Percentiles rank a stretch among this genome's conserved stretches.
Conservation (phyloP, 2,888 invertebrate genomes). For the Palloptera scutellata region DNA sequence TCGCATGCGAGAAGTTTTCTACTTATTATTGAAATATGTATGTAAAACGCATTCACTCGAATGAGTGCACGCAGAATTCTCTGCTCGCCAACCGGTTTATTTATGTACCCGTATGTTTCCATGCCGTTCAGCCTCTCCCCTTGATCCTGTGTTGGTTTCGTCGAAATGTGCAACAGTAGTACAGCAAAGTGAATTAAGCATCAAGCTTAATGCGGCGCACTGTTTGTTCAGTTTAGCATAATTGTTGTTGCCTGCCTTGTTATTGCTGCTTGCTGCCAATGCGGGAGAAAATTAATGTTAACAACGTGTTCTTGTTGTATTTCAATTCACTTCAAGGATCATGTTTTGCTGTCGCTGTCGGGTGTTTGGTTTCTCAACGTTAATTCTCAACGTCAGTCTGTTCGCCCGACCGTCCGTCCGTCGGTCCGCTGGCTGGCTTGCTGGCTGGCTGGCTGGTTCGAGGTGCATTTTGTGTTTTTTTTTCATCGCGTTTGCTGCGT, state of each 20-base stretch:
- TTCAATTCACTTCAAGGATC: slow-evolving; percentile 46
- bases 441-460: slow-evolving; percentile 15
- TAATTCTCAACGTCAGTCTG: slow-evolving; percentile 7
- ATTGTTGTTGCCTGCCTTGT: slow-evolving; percentile 41
- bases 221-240: slow-evolving; percentile 61
- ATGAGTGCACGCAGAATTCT: slow-evolving; percentile 10
- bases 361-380: slow-evolving; percentile 25
- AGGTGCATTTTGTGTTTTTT: slow-evolving; percentile 12
- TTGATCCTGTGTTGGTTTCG: no score
- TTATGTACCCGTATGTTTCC: slow-evolving; percentile 14
- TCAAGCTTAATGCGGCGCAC: slow-evolving; percentile 44
- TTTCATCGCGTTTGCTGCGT: slow-evolving; percentile 8
- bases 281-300: slow-evolving; percentile 61
- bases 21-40: not conserved
- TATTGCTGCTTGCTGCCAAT: slow-evolving; percentile 27
- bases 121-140: slow-evolving; percentile 36
- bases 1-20: slow-evolving; percentile 40
- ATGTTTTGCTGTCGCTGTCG: slow-evolving; percentile 27
- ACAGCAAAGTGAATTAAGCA: slow-evolving; percentile 15
- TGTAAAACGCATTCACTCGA: not conserved
- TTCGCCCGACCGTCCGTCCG: no score
- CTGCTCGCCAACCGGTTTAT: slow-evolving; percentile 11
- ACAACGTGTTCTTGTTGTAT: slow-evolving; percentile 55
- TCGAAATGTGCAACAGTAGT: slow-evolving; percentile 6
- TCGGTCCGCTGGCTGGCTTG: slow-evolving; percentile 19